Base-by-base conservation (phyloP, 1,140 invertebrate genomes). In the Temnothorax longispinosus region DNA sequence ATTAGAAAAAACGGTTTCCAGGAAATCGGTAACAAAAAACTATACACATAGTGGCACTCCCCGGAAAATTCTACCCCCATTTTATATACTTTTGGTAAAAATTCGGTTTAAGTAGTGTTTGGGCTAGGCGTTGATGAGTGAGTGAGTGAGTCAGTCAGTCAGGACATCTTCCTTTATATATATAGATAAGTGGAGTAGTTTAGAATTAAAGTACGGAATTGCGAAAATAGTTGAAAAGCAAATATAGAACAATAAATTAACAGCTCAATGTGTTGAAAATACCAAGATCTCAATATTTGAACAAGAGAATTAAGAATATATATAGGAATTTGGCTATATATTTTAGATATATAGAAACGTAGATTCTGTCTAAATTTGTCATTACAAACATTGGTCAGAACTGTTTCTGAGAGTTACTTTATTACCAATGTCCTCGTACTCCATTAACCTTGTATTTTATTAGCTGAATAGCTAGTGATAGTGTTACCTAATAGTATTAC, bases 361-460 rank as follows among this genome's bases (percentile, higher is more conserved):
- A 62, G 10, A 60, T 10, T 54, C 11, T 10, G 1, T 32, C 7
- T 32, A n/a, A 80, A 69, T 3, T 52, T 21, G 11, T 18, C 3
- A 54, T 32, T 27, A 13, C 2, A 72, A 71, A 56, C 11, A n/a
- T 47, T 15, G 18, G 21, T 54, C 11, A 27, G n/a, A 88, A n/a
- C 15, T 78, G 54, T 80, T 85, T 60, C 1, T 11, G 15, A 87
- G 18, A 47, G 41, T 81, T 78, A 77, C 27, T 89, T 32, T 65
- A 54, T 80, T 84, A 77, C 69, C 50, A 47, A 44, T 44, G 35
- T 89, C 56, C 41, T 27, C 60, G 47, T 89, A 89, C 58, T 89
- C 56, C 58, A n/a, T 75, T 87, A 89, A 89, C 85, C 85, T 90
- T 90, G 78, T 86, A 78, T 87, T 64, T 52, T 60, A 82, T 64